Evolutionary conservation across 23 tunicate genomes (phyloP).

Genomic region (Oikopleura dioica): DNA sequence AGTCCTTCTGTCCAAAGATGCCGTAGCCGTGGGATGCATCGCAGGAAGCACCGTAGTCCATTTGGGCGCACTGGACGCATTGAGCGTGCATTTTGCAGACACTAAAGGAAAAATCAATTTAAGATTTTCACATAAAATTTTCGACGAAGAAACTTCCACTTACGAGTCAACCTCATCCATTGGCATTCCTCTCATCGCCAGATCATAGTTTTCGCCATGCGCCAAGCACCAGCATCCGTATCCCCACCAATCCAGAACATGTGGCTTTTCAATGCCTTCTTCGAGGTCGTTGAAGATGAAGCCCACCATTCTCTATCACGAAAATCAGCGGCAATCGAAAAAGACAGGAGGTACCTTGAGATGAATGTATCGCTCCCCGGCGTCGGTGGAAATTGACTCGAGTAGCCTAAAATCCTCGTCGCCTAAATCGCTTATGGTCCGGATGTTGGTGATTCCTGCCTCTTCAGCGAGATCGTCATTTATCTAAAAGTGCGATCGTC

Average conservation of each 20-base stretch:
- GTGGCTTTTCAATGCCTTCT: neutral
- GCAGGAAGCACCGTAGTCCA: neutral
- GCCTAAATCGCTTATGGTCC: no score
- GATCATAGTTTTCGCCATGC: neutral
- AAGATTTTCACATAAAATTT: neutral
- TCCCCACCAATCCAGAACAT: neutral
- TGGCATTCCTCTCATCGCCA: slow-evolving; percentile 1
- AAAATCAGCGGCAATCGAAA: no score
- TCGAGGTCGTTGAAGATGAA: neutral
- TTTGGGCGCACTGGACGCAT: neutral
- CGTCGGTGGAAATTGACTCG: no score
- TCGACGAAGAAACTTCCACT: neutral
- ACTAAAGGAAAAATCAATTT: neutral
- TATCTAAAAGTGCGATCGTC: no score
- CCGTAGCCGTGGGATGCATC: slow-evolving; percentile 2
- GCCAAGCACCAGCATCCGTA: slow-evolving; percentile 10
- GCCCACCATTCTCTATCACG: neutral
- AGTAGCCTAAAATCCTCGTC: no score
- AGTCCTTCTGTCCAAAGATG: neutral
- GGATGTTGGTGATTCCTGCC: no score
- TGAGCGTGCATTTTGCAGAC: slow-evolving; percentile 7
- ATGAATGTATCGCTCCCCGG: no score
- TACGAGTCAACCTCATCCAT: neutral
- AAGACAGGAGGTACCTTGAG: no score
- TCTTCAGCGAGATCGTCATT: no score